phyloP scores from a whole-genome alignment of 2,113 vertebrate species.

The Pangasianodon gigas region DNA sequence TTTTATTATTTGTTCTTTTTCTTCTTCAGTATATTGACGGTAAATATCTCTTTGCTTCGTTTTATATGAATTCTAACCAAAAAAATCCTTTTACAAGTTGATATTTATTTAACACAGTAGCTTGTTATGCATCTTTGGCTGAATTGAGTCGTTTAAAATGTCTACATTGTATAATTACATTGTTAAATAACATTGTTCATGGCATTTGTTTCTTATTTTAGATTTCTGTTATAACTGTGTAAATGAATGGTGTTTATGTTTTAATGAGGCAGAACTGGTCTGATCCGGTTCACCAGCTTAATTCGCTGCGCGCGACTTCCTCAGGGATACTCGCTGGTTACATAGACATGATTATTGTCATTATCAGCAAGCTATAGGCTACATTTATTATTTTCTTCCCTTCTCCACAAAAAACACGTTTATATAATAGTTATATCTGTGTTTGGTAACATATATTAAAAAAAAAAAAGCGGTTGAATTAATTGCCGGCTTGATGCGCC shows the following conservation, averaged over 20 bases:
- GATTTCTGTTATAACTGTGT: not conserved
- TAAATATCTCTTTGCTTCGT: not conserved
- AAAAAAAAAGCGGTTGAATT: too few relatives aligned
- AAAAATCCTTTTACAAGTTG: not conserved
- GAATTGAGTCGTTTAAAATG: not conserved
- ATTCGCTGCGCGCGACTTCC: too few relatives aligned
- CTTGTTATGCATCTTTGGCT: not conserved
- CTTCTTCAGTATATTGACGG: not conserved
- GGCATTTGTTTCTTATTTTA: not conserved
- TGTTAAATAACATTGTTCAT: not conserved
- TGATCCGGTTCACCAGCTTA: constrained; percentile 12
- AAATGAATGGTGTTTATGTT: not conserved
- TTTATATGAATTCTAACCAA: not conserved
- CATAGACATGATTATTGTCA: not conserved
- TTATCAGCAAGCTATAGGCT: not conserved
- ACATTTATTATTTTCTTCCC: too few relatives aligned
- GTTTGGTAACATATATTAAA: too few relatives aligned
- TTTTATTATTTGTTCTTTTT: not conserved
- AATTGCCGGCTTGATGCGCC: not conserved
- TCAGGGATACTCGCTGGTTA: not conserved
- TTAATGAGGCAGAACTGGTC: not conserved
- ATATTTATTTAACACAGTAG: too few relatives aligned
- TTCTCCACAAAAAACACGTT: too few relatives aligned
- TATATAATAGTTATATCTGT: too few relatives aligned
- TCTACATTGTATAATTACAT: accelerated